Evolutionary conservation across 2,113 vertebrate species (phyloP), one percentile per base, ranked within the genome.

Genomic region (Formicarius rufipectus): DNA sequence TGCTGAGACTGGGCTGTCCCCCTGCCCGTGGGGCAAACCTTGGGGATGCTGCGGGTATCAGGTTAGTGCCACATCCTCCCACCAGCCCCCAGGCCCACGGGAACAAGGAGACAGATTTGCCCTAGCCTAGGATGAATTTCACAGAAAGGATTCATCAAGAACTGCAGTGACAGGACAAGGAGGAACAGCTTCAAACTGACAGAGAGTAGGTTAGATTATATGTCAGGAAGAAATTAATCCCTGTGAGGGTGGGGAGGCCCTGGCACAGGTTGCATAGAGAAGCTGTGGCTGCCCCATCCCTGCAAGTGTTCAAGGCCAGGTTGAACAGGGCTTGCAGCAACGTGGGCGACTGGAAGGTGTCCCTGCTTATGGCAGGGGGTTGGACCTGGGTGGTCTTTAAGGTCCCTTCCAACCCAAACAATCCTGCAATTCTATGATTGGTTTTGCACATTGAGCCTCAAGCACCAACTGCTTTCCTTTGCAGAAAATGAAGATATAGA

Each of bases 21-120:
- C 27, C n/a, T 68, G 78, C 47, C 69, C 78, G 0, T 7, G 12
- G 87, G 44, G 60, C 47, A 64, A 19, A 4, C 30, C 44, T 55
- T 1, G 0, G 25, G 25, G 13, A 4, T 2, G 69, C 79, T 15
- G 60, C 1, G 1, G 78, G 64, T 1, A 4, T 8, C 37, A 1
- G 50, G 30, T 0, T 9, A 9, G 73, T 8, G 40, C 25, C 30
- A 12, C 85, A 10, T 35, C 53, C 39, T 58, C 62, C 40, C 79
- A 3, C 23, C 25, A 0, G 7, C 14, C 27, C 60, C 31, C 0
- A 1, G 3, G 3, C 44, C 63, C 14, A 0, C 1, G 1, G 40
- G n/a, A 19, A 39, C 2, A 0, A 9, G 7, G 17, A 44, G 7
- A 0, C 39, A 5, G 20, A 1, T 16, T 52, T 50, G 44, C 39